A percentile compares a stretch with the other conserved stretches of the same genome.
Evolutionary conservation across 2,888 invertebrate species (phyloP).

Genomic region (Rhimphoctona megacephalus): DNA sequence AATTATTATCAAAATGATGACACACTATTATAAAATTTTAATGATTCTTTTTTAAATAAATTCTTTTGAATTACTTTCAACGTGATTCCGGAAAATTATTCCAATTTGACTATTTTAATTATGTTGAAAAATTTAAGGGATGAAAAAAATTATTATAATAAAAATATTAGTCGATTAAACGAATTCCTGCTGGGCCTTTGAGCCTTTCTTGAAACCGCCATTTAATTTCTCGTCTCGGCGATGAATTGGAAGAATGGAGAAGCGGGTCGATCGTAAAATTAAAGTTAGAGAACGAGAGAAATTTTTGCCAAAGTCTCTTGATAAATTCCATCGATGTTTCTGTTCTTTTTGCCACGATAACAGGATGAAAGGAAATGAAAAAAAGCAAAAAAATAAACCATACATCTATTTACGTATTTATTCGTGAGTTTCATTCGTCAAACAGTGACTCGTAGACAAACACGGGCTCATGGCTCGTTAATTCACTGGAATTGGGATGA

Average conservation of each 20-base stretch:
- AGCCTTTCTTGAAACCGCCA: constrained; percentile 38
- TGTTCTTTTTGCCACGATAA: background rate
- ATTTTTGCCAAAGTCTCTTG: constrained; percentile 54
- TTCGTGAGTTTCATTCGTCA: constrained; percentile 38
- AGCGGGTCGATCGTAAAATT: constrained; percentile 68
- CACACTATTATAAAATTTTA: too few relatives aligned
- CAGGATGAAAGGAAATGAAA: background rate
- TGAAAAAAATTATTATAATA: background rate
- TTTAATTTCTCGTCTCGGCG: constrained; percentile 54
- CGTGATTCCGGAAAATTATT: background rate
- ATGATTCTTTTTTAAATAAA: too few relatives aligned
- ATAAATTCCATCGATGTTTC: constrained; percentile 51
- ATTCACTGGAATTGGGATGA: constrained; percentile 63
- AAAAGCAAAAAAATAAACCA: background rate
- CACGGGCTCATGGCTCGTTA: constrained; percentile 69
- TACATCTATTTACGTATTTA: constrained; percentile 36
- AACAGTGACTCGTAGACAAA: constrained; percentile 56
- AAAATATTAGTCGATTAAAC: constrained; percentile 1
- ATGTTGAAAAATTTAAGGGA: background rate
- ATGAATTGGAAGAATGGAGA: constrained; percentile 67
- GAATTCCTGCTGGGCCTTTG: constrained; percentile 35
- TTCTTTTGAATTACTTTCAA: background rate
- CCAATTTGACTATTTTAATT: background rate
- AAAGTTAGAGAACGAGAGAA: constrained; percentile 57
- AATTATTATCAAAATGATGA: too few relatives aligned